Percentiles rank a stretch among this genome's conserved stretches.
These are phyloP conservation scores for Tetrapedia diversipes DNA, from an alignment of 2,888 invertebrate genomes.

Conservation along the genomic window DNA sequence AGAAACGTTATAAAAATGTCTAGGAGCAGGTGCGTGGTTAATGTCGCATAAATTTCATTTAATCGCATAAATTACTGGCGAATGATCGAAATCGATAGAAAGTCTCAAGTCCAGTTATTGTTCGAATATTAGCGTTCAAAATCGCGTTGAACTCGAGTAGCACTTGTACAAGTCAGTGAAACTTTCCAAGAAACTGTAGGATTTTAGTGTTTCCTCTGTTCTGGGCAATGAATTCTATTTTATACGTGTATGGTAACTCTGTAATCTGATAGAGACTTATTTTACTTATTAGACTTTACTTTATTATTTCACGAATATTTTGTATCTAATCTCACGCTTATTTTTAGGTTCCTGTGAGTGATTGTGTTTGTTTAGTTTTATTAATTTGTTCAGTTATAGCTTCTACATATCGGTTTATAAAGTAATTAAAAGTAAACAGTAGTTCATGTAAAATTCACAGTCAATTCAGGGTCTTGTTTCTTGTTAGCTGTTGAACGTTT, in stretches of 20 bases:
- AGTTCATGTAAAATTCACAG: too few species aligned
- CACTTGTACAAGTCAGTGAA: not conserved
- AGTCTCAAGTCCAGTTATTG: constrained; percentile 13
- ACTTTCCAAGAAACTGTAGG: not conserved
- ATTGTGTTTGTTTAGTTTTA: not conserved
- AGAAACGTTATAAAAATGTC: not conserved
- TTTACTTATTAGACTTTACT: not conserved
- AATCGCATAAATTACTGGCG: constrained; percentile 18
- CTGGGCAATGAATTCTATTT: too few species aligned
- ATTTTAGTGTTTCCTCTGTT: too few species aligned
- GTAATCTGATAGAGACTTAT: too few species aligned
- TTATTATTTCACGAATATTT: not conserved
- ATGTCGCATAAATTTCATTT: constrained; percentile 40
- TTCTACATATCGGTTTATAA: too few species aligned
- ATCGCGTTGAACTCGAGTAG: not conserved
- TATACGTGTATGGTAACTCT: too few species aligned
- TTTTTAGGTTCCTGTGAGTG: too few species aligned
- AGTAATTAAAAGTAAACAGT: too few species aligned
- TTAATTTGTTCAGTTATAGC: too few species aligned
- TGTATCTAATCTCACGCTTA: not conserved
- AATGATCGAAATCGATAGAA: constrained; percentile 39
- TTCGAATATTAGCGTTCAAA: constrained; percentile 8
- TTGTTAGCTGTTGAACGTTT: too few species aligned
- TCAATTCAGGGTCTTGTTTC: too few species aligned
- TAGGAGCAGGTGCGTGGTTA: constrained; percentile 14